Evolutionary conservation across 2,888 invertebrate species (phyloP), one percentile per base, ranked within the genome.

Genomic region (Lasioglossum oenotherae): DNA sequence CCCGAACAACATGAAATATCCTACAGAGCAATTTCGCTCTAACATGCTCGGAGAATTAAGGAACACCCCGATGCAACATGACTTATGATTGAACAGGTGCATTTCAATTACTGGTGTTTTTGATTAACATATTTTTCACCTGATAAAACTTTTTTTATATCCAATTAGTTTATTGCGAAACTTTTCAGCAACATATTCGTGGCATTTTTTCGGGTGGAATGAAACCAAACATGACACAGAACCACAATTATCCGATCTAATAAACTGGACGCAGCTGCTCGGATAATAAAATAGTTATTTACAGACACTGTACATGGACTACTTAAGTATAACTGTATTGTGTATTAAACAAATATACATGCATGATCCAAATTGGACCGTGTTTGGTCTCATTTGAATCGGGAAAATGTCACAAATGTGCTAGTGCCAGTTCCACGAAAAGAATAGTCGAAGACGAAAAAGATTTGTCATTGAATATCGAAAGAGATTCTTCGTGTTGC

Each of bases 21-120:
- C 31, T 31, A 35, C 64, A 64, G 31, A 64, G 64, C 64, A 64
- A 64, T 64, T 64, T 35, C 64, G 64, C 27, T 64, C 31, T 64
- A 64, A 64, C 64, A 64, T 64, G 64, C 64, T 35, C 31, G 31
- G 31, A 64, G 64, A 64, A 64, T 64, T 64, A 64, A 64, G 64
- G 64, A 64, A 64, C 35, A 64, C 64, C 31, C 64, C 64, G 31
- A 64, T 8, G 64, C 8, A 64, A 64, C 64, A 35, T 64, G 64
- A 64, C 16, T 31, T 64, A 64, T 64, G 31, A 64, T 64, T 31
- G 64, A 64, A 6, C 31, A 19, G 64, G 1, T 31, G 31, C 19
- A 64, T 64, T 31, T 64, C 64, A 31, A 35, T 64, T 64, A 35
- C 31, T 3, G 8, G 1, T 8, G 64, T 8, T 35, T 16, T 3